A percentile compares a stretch with the other conserved stretches of the same genome.
phyloP scores from a whole-genome alignment of 2,113 vertebrate species.

The Colius striatus region DNA sequence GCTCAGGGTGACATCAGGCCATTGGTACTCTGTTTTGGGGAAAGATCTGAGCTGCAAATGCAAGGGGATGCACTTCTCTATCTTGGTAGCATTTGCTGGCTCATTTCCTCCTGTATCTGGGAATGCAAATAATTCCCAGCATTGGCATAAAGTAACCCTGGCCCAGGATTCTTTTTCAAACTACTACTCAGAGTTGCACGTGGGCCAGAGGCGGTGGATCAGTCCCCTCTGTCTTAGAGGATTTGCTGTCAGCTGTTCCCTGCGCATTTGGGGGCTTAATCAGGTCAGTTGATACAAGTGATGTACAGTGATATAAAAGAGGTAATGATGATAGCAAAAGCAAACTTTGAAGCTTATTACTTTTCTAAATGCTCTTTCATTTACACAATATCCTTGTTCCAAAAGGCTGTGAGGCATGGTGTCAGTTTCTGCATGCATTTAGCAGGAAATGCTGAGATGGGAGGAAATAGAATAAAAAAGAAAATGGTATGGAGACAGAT shows the following conservation, averaged over 20 bases:
- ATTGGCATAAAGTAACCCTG: background rate
- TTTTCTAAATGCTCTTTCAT: background rate
- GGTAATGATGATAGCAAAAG: background rate
- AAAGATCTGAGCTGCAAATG: background rate
- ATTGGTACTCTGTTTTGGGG: background rate
- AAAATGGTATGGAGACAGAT: background rate
- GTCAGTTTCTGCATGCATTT: background rate
- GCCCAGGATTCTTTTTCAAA: background rate
- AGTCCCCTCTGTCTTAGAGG: background rate
- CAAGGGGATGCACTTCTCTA: background rate
- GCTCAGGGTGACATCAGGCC: background rate
- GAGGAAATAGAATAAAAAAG: background rate
- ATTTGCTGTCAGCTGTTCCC: background rate
- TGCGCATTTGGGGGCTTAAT: background rate
- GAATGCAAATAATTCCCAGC: background rate
- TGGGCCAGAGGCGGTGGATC: rapidly evolving
- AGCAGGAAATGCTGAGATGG: background rate
- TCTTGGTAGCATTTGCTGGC: background rate
- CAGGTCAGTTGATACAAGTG: background rate
- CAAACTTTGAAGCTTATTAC: background rate
- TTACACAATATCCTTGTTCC: background rate
- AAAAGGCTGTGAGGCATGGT: background rate
- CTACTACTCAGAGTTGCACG: background rate
- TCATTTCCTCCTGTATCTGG: background rate
- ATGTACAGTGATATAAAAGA: background rate